Base-by-base conservation (phyloP, 2,797 vertebrate genomes). In the Scomberomorus guttatus region DNA sequence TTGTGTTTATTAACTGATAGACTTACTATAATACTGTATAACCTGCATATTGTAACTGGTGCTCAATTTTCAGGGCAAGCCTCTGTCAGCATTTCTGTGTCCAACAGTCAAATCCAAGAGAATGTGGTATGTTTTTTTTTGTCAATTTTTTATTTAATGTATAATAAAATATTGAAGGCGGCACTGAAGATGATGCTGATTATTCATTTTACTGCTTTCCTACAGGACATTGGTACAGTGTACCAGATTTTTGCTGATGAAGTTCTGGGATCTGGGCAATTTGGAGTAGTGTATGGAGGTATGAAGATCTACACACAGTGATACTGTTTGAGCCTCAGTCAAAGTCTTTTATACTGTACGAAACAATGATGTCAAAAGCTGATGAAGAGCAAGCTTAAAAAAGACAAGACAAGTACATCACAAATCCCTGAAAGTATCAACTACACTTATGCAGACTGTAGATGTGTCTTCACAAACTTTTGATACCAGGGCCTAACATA, bases 221-320 rank as follows among this genome's bases (percentile, higher is more conserved):
- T 83, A 5, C 84, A 97, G 97, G 97, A 98, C 86, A 97, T 98
- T n/a, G 96, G 96, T 42, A 96, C 95, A 17, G 95, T 98, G 78
- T 98, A 98, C 86, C 97, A 98, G 93, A 98, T 98, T 81, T 98
- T 98, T 91, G 96, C 96, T 1, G 97, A 98, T 68, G 97, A 98
- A 89, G 97, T 97, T 61, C 92, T 98, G 55, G 97, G 97, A 86
- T 97, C 97, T 0, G 97, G 97, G 10, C 97, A 98, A 75, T 98
- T 98, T 92, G 97, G 97, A 80, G 95, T 97, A 11, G 97, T 98
- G 22, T 97, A 97, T 85, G 97, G 97, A 87, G 97, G 97, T 97
- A 91, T 75, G 80, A 27, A 17, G 20, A 22, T 44, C 25, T 37
- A 24, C 32, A 9, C 60, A 6, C 3, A 12, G 22, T 64, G 5